Percentiles rank a stretch among this genome's conserved stretches.
Evolutionary conservation across 2,888 invertebrate genomes (phyloP).

Genomic region (Drosophila birchii): DNA sequence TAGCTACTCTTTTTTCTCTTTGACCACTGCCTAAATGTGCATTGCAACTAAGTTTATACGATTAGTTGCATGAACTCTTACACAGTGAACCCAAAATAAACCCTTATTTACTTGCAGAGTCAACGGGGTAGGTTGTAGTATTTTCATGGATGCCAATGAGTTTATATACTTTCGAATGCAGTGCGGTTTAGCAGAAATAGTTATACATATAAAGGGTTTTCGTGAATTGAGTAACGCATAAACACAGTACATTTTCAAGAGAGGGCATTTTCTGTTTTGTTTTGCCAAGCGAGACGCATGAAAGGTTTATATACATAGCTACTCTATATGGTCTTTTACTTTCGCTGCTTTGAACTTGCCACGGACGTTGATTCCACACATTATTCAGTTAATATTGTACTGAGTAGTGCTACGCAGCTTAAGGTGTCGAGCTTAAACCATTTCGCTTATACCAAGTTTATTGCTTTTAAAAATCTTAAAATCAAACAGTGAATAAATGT

Average conservation of each 20-base stretch:
- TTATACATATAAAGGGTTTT: neutral
- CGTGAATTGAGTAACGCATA: neutral
- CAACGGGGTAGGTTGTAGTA: neutral
- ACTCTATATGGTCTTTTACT: conserved; percentile 20
- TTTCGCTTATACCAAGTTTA: neutral
- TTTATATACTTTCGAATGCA: neutral
- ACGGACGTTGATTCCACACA: conserved; percentile 44
- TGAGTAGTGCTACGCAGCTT: neutral
- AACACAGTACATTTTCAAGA: conserved; percentile 3
- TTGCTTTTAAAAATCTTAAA: neutral
- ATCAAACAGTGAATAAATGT: conserved; percentile 18
- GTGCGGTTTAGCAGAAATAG: neutral
- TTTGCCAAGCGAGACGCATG: conserved; percentile 33
- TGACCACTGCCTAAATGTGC: neutral
- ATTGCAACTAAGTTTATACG: conserved; percentile 2
- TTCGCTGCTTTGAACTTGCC: conserved; percentile 47
- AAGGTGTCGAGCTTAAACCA: neutral
- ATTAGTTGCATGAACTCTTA: neutral
- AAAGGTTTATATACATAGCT: conserved; percentile 4
- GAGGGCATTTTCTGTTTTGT: conserved; percentile 25
- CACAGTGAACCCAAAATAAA: neutral
- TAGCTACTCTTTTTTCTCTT: neutral
- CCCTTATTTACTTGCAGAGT: neutral
- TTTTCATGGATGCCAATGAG: neutral
- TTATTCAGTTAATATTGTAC: conserved; percentile 29